A percentile compares a stretch with the other conserved stretches of the same genome.
phyloP scores from a whole-genome alignment of 2,888 invertebrate species.

The Caenorhabditis japonica region DNA sequence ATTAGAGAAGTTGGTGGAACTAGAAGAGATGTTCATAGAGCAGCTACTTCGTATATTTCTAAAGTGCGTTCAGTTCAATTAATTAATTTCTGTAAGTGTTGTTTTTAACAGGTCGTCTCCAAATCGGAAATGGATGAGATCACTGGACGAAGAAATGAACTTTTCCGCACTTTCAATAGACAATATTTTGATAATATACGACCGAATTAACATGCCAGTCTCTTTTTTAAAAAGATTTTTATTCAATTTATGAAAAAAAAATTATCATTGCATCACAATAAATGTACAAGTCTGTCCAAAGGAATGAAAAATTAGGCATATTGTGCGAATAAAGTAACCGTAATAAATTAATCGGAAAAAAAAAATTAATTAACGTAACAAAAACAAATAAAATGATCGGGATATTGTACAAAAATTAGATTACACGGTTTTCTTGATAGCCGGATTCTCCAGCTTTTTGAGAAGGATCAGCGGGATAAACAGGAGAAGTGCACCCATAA shows the following conservation, averaged over 20 bases:
- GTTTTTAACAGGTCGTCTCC: slow-evolving; percentile 39
- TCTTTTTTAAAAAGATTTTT: not conserved
- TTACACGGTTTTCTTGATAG: slow-evolving; percentile 29
- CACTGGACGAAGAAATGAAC: slow-evolving; percentile 34
- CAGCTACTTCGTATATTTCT: slow-evolving; percentile 48
- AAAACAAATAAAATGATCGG: slow-evolving; percentile 9
- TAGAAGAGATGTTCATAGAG: slow-evolving; percentile 42
- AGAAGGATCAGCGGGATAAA: slow-evolving; percentile 82
- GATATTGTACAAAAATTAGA: not conserved
- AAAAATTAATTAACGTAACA: not conserved
- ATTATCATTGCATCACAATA: not conserved
- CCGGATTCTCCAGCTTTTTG: slow-evolving; percentile 55
- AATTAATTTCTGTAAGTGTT: not conserved
- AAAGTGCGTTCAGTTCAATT: slow-evolving; percentile 13
- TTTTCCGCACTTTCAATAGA: slow-evolving; percentile 50
- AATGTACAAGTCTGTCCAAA: slow-evolving; percentile 21
- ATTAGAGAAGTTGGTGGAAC: slow-evolving; percentile 52
- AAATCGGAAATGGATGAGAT: slow-evolving; percentile 56
- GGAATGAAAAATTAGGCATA: slow-evolving; percentile 33
- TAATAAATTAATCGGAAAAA: slow-evolving; percentile 18
- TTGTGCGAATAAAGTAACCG: slow-evolving; percentile 36
- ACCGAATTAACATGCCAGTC: not conserved
- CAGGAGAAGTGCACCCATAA: slow-evolving; percentile 85
- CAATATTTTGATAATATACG: slow-evolving; percentile 34
- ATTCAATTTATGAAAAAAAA: not conserved